Evolutionary conservation across 2,113 vertebrate genomes (phyloP).

Genomic region (Ammospiza caudacuta): DNA sequence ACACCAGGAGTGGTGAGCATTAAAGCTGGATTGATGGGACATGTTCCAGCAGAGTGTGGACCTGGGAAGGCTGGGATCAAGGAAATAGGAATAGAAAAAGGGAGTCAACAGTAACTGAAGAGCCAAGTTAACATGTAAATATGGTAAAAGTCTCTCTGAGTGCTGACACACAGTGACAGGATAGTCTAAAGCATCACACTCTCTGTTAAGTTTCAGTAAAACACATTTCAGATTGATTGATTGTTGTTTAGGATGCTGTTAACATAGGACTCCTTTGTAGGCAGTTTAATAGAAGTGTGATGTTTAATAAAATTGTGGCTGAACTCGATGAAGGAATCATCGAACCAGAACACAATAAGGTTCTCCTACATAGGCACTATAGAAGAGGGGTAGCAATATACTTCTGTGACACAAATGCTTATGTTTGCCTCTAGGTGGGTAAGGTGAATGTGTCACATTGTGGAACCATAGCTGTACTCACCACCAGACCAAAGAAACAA

Average conservation of each 20-base stretch:
- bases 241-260: background rate
- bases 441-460: background rate
- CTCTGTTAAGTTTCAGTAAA: background rate
- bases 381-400: background rate
- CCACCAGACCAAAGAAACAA: background rate
- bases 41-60: background rate
- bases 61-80: background rate
- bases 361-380: background rate
- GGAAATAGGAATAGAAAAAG: background rate
- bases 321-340: background rate
- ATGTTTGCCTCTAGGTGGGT: background rate
- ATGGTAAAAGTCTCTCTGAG: background rate
- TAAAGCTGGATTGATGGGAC: background rate
- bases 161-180: background rate
- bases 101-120: background rate
- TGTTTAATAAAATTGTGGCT: background rate
- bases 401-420: background rate
- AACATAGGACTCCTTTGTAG: background rate
- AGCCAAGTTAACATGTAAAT: background rate
- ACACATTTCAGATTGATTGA: background rate
- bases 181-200: background rate
- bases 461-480: background rate
- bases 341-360: background rate
- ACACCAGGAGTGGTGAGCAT: background rate
- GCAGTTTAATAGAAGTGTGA: background rate